Evolutionary conservation across 2,888 invertebrate genomes (phyloP).

Genomic region (Itoplectis maculator): DNA sequence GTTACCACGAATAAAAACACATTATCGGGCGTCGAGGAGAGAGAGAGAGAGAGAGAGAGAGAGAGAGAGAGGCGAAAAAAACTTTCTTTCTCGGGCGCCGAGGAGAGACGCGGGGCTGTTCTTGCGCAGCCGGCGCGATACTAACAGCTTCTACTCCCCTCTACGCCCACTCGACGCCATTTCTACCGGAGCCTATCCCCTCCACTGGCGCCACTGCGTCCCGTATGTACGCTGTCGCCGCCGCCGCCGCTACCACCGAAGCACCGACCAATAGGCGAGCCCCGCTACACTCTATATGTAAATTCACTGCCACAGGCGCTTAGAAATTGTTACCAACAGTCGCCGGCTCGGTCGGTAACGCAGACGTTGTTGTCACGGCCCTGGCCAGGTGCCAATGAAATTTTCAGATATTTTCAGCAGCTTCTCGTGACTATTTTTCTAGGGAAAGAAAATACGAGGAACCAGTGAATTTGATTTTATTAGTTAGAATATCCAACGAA

Average conservation of each 20-base stretch:
- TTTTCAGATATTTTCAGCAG: too few species aligned
- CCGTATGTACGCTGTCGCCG: background rate
- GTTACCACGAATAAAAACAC: conserved; percentile 58
- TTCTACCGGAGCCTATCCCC: conserved; percentile 64
- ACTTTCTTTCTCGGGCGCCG: conserved; percentile 15
- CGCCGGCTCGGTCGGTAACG: too few species aligned
- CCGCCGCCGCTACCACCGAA: background rate
- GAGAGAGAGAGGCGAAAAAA: conserved; percentile 19
- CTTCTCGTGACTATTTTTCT: too few species aligned
- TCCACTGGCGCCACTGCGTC: background rate
- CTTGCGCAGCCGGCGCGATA: conserved; percentile 80
- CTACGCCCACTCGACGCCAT: conserved; percentile 72
- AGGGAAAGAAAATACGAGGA: too few species aligned
- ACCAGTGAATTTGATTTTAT: too few species aligned
- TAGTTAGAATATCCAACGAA: too few species aligned
- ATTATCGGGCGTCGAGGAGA: conserved; percentile 53
- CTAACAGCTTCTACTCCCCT: conserved; percentile 72
- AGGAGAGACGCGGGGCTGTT: conserved; percentile 72
- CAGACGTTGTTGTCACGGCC: too few species aligned
- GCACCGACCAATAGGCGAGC: background rate
- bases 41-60: conserved; percentile 8
- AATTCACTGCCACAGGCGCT: too few species aligned
- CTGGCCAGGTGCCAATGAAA: too few species aligned
- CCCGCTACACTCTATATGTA: too few species aligned
- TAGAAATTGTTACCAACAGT: too few species aligned